Evolutionary conservation across 2,113 vertebrate species (phyloP), one percentile per base, ranked within the genome.

Genomic region (Prionailurus viverrinus): DNA sequence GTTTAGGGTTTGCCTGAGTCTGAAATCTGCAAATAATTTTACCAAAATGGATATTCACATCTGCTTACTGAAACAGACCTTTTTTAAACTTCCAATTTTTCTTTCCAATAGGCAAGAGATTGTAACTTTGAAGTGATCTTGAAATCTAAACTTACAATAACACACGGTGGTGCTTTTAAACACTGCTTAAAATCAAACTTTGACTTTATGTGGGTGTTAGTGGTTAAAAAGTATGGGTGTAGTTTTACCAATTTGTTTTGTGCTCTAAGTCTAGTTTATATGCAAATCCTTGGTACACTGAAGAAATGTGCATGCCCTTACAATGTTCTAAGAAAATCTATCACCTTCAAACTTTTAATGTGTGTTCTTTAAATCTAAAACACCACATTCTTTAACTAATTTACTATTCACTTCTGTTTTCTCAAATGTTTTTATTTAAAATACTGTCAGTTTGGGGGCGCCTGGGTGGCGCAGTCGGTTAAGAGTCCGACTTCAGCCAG

Each of bases 11-110:
- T 93, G 0, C 95, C 96, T 58, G 41, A 74, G 74, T 96, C 84
- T 95, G 89, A 94, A 97, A 61, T 81, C 81, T 39, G 15, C 33
- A 97, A 95, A 97, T 97, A 98, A 97, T 97, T 98, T 93, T 39
- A 84, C 58, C 88, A 91, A 98, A 96, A 95, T 91, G 45, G 78
- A 53, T 98, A 97, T 96, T 89, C 95, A 97, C 97, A 98, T 97
- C 91, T 97, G 97, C 66, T 97, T 95, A 76, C 63, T 80, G 95
- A 96, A 98, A 96, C 4, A 83, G 31, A 69, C 5, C 36, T 82
- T 97, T 95, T 93, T 97, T 73, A 73, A 76, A 81, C 76, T 92
- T 87, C 86, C 96, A 96, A 33, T 71, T 97, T 89, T 96, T 85
- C 76, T 94, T 95, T 95, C 79, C 93, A 94, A 74, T 45, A 97